Percentiles rank a stretch among this genome's conserved stretches.
Evolutionary conservation across 2,113 vertebrate species (phyloP).

Genomic region (Seriola quinqueradiata): DNA sequence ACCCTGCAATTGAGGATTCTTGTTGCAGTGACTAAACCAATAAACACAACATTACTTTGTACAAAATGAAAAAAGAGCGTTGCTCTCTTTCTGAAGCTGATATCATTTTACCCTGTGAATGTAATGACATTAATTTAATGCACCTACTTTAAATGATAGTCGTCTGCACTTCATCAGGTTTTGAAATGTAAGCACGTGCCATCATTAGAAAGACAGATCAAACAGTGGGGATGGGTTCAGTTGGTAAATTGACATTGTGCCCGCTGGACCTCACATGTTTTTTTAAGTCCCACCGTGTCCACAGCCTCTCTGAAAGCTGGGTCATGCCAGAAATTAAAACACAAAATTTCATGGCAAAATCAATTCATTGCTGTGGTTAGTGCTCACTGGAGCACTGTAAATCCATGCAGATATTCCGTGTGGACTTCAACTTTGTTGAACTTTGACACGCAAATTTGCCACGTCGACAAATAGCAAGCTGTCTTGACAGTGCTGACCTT

Average conservation of each 20-base stretch:
- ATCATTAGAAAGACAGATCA: conserved; percentile 2
- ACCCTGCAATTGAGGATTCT: conserved; percentile 16
- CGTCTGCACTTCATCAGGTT: not conserved
- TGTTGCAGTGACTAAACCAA: conserved; percentile 46
- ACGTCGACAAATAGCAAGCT: not conserved
- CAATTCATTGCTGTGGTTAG: not conserved
- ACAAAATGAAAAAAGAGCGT: conserved; percentile 1
- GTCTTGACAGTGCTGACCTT: not conserved
- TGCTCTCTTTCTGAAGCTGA: not conserved
- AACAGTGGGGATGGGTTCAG: not conserved
- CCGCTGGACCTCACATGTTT: not conserved
- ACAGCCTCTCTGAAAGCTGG: not conserved
- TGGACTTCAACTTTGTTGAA: not conserved
- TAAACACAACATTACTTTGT: conserved; percentile 12
- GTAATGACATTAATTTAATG: not conserved
- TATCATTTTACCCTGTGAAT: not conserved
- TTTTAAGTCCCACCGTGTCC: not conserved
- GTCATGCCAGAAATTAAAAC: not conserved
- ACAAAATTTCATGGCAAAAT: not conserved
- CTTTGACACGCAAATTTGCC: not conserved
- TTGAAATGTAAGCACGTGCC: not conserved
- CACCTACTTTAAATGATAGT: not conserved
- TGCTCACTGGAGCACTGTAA: not conserved
- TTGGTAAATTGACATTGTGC: not conserved
- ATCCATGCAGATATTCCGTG: not conserved